Evolutionary conservation across 2,113 vertebrate genomes (phyloP).

Genomic region (Pseudolaguvia tuberculata): DNA sequence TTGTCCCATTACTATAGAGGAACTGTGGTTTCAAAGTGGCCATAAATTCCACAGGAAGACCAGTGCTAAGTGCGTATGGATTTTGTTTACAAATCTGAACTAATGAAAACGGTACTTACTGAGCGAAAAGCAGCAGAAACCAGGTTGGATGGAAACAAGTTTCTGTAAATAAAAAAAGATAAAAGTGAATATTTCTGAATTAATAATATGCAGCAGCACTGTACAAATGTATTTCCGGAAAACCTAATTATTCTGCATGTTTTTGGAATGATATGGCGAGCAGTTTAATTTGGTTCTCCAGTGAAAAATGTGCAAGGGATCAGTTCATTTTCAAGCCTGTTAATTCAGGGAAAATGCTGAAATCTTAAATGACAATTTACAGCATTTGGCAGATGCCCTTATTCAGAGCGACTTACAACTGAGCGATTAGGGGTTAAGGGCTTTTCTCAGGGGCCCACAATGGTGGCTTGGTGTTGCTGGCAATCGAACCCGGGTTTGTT

Average conservation of each 20-base stretch:
- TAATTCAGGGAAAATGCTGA: slow-evolving; percentile 33
- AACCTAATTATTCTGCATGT: neutral
- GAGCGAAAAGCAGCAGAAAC: slow-evolving; percentile 87
- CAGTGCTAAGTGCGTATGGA: neutral
- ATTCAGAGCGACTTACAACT: no score
- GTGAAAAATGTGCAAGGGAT: slow-evolving; percentile 20
- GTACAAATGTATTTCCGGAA: neutral
- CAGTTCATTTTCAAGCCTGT: slow-evolving; percentile 31
- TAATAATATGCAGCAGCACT: slow-evolving; percentile 7
- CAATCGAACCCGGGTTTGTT: no score
- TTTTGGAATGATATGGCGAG: slow-evolving; percentile 50
- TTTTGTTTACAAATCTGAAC: neutral
- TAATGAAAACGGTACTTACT: slow-evolving; percentile 69
- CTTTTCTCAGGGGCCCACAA: no score
- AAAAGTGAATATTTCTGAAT: neutral
- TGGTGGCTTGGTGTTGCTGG: no score
- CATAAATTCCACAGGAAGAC: slow-evolving; percentile 6
- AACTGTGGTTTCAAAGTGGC: slow-evolving; percentile 10
- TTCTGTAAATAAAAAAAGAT: slow-evolving; percentile 68
- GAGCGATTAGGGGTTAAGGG: no score
- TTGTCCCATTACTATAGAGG: slow-evolving; percentile 32
- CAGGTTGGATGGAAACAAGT: slow-evolving; percentile 92
- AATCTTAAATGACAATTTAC: slow-evolving; percentile 35
- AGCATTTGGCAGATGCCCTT: no score
- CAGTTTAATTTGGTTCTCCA: slow-evolving; percentile 50